A percentile compares a stretch with the other conserved stretches of the same genome.
Evolutionary conservation across 2,113 vertebrate genomes (phyloP).

Genomic region (Scomber scombrus): DNA sequence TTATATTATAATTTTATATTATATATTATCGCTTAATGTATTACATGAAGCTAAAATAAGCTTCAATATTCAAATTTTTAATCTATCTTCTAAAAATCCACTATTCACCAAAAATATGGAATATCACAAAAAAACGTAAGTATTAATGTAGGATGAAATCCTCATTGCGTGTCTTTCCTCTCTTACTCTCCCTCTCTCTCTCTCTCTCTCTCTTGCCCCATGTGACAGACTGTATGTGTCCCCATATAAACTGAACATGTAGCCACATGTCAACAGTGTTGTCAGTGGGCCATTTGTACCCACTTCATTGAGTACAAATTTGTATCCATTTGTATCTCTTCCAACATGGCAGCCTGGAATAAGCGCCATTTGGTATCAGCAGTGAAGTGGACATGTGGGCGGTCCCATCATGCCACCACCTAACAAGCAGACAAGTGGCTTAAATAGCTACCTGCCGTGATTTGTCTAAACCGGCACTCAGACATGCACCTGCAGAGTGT

Average conservation of each 20-base stretch:
- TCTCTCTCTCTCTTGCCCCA: too few relatives aligned
- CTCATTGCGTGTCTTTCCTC: neutral
- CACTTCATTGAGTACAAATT: neutral
- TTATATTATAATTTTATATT: too few relatives aligned
- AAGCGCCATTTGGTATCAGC: constrained; percentile 61
- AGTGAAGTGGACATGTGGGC: constrained; percentile 31
- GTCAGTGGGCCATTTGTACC: constrained; percentile 36
- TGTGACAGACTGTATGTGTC: neutral
- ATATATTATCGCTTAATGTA: too few relatives aligned
- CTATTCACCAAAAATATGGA: neutral
- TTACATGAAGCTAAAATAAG: too few relatives aligned
- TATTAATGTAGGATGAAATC: neutral
- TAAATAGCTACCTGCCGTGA: constrained; percentile 57
- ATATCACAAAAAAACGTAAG: neutral
- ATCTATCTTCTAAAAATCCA: neutral
- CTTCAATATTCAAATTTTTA: too few relatives aligned
- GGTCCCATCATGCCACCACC: constrained; percentile 37
- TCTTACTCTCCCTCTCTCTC: too few relatives aligned
- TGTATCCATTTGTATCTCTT: constrained; percentile 2
- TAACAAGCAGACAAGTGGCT: constrained; percentile 64
- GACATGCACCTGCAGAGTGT: constrained; percentile 62
- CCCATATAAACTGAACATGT: constrained; percentile 11
- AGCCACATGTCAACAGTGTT: constrained; percentile 29
- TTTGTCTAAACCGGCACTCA: constrained; percentile 58
- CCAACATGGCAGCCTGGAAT: constrained; percentile 41